A percentile compares a stretch with the other conserved stretches of the same genome.
phyloP scores from a whole-genome alignment of 2,797 vertebrate genomes.

The Novumbra hubbsi region DNA sequence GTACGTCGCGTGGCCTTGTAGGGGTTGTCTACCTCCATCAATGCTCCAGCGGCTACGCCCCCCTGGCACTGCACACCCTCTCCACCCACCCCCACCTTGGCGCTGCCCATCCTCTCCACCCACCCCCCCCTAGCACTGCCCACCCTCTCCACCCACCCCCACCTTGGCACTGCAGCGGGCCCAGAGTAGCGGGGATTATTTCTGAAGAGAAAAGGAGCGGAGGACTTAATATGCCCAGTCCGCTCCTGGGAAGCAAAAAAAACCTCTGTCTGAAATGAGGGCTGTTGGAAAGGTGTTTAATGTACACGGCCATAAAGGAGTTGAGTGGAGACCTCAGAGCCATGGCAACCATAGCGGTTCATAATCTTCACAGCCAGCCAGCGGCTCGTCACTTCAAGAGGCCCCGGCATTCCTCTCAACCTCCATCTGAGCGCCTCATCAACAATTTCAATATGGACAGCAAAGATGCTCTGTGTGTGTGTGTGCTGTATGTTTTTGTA shows the following conservation, averaged over 20 bases:
- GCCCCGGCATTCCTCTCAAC: not conserved
- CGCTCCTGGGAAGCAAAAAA: not conserved
- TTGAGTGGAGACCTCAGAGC: constrained; percentile 30
- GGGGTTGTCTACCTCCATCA: not conserved
- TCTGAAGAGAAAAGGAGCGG: not conserved
- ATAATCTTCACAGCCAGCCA: not conserved
- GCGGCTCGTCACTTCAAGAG: not conserved
- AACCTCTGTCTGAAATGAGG: constrained; percentile 55
- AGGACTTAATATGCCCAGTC: not conserved
- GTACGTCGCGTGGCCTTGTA: not conserved
- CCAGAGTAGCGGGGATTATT: not conserved
- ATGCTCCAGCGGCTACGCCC: not conserved
- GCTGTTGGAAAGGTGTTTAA: constrained; percentile 65
- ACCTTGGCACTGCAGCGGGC: not conserved
- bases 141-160: not conserved
- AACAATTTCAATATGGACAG: not conserved
- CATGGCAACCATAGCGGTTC: constrained; percentile 33
- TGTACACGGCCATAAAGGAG: constrained; percentile 62
- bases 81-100: not conserved
- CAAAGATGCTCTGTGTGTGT: not conserved
- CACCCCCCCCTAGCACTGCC: not conserved
- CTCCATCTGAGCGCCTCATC: not conserved
- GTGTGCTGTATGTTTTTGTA: not conserved
- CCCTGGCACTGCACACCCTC: not conserved
- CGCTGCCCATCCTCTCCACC: not conserved